A percentile compares a stretch with the other conserved stretches of the same genome.
These are phyloP conservation scores for Leptopilina drosophilae DNA, from an alignment of 2,888 invertebrate genomes.

Conservation along the genomic window DNA sequence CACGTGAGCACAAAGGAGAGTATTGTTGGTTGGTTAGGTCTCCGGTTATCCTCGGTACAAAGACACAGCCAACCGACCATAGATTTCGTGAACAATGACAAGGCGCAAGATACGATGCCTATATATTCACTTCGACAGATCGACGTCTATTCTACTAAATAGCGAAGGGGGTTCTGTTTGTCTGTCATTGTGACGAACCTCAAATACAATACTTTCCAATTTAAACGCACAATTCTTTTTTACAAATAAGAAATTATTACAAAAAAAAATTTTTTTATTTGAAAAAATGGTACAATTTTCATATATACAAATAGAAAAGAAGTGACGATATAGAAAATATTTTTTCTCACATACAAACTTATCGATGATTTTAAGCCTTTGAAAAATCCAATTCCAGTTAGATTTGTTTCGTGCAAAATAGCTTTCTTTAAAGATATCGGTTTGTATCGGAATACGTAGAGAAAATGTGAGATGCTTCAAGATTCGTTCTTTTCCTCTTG, in stretches of 20 bases:
- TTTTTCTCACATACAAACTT: neutral
- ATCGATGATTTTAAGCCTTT: neutral
- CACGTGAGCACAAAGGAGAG: slow-evolving; percentile 28
- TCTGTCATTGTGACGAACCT: neutral
- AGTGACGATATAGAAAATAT: no score
- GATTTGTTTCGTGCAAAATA: slow-evolving; percentile 6
- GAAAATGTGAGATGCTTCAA: neutral
- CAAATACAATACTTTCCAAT: neutral
- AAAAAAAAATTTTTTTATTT: no score
- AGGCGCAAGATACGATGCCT: slow-evolving; percentile 16
- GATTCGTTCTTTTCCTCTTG: neutral
- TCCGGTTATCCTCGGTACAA: slow-evolving; percentile 30
- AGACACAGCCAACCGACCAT: slow-evolving; percentile 34
- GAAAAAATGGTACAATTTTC: no score
- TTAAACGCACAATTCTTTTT: neutral
- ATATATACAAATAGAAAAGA: no score
- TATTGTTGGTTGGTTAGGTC: slow-evolving; percentile 35
- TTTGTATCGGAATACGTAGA: neutral
- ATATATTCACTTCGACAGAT: slow-evolving; percentile 16
- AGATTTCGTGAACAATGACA: slow-evolving; percentile 37
- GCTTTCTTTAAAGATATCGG: neutral
- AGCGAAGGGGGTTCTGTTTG: neutral
- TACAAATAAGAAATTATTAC: no score
- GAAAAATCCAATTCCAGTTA: neutral
- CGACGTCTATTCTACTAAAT: slow-evolving; percentile 11